Conservation (phyloP, 2,797 vertebrate genomes). For the Gallinago solitaria region DNA sequence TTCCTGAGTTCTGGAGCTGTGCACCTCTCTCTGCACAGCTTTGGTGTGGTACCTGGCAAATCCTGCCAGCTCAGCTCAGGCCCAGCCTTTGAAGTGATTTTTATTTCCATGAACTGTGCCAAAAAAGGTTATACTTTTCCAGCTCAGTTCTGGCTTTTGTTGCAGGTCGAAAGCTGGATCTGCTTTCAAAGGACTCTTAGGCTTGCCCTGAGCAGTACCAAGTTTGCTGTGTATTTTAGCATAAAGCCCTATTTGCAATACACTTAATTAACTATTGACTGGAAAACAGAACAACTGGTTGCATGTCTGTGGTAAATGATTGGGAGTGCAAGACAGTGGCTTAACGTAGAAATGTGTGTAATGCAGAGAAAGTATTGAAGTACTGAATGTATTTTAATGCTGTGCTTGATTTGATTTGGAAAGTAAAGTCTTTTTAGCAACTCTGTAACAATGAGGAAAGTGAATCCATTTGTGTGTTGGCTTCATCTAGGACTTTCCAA, state of each 20-base stretch:
- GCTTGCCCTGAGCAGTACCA: not conserved
- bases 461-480: not conserved
- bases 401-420: not conserved
- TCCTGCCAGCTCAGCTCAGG: not conserved
- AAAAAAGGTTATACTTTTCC: not conserved
- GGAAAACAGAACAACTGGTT: not conserved
- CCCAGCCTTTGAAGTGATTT: not conserved
- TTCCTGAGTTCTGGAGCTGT: not conserved
- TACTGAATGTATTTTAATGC: not conserved
- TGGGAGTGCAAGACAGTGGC: not conserved
- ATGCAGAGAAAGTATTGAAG: not conserved
- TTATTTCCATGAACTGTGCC: not conserved
- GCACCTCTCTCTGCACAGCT: not conserved
- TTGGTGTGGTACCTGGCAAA: not conserved
- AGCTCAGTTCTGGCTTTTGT: not conserved
- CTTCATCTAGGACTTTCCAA: constrained; percentile 87
- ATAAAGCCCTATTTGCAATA: not conserved
- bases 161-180: not conserved
- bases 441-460: not conserved
- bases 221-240: not conserved
- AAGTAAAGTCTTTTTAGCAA: not conserved
- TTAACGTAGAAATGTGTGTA: not conserved
- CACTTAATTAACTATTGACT: not conserved
- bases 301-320: not conserved
- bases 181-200: not conserved